These are phyloP conservation scores for Cyphomyrus plagiostoma DNA, from an alignment of 2,113 vertebrate species.

Conservation along the genomic window DNA sequence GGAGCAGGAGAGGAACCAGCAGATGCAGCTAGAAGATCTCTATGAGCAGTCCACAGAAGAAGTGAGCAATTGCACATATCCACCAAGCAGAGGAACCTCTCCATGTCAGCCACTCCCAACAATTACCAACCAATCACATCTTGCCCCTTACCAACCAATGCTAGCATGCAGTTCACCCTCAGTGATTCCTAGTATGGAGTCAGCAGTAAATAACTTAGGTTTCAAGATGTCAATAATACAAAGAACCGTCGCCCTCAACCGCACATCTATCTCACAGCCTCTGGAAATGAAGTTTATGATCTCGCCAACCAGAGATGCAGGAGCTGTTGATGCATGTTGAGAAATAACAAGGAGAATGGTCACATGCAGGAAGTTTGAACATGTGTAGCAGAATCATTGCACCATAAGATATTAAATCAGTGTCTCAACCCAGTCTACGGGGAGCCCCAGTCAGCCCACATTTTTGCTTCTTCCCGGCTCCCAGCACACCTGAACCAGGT, in stretches of 20 bases:
- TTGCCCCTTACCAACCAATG: background rate
- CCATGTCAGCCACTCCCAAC: background rate
- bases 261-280: background rate
- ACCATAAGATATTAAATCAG: background rate
- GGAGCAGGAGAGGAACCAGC: slow-evolving; percentile 78
- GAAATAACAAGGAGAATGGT: background rate
- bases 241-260: slow-evolving; percentile 27
- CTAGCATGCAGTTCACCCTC: background rate
- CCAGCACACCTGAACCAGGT: background rate
- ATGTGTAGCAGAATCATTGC: background rate
- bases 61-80: slow-evolving; percentile 42
- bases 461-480: background rate
- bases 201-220: slow-evolving; percentile 30
- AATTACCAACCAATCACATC: background rate
- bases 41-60: slow-evolving; percentile 72
- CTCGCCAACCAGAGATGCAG: slow-evolving; percentile 9
- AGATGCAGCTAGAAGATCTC: slow-evolving; percentile 68
- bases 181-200: background rate
- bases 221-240: slow-evolving; percentile 17
- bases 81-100: background rate
- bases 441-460: background rate
- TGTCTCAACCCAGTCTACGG: background rate
- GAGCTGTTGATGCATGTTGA: background rate
- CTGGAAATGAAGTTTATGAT: background rate
- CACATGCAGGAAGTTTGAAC: background rate